phyloP scores from a whole-genome alignment of 2,797 vertebrate genomes.

The Clarias laeviceps region DNA sequence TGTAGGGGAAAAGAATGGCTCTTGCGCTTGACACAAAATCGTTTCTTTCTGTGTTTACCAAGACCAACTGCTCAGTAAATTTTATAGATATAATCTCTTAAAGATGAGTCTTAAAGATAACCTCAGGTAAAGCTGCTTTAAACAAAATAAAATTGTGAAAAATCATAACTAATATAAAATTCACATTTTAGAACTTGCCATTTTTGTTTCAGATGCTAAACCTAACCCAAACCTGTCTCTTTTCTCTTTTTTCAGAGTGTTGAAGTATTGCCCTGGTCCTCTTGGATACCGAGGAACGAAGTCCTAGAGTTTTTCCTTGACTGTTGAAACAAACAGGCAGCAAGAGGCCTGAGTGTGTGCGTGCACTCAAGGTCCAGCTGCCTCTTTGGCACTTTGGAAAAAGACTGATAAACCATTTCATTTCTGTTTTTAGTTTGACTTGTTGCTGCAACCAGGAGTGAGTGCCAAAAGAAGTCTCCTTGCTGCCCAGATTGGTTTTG shows the following conservation, averaged over 20 bases:
- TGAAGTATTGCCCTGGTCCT: conserved; percentile 65
- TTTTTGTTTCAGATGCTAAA: background rate
- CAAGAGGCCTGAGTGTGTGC: background rate
- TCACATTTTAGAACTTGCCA: background rate
- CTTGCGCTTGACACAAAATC: conserved; percentile 41
- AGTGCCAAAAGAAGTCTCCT: conserved; percentile 69
- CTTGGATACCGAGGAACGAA: conserved; percentile 58
- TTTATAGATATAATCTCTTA: background rate
- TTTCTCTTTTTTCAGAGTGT: conserved; percentile 70
- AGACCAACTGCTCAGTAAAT: background rate
- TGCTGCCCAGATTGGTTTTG: conserved; percentile 68
- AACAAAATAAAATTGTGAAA: background rate
- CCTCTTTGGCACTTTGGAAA: conserved; percentile 68
- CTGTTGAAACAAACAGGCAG: conserved; percentile 26
- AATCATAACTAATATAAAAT: background rate
- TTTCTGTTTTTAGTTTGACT: conserved; percentile 62
- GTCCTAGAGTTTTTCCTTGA: conserved; percentile 48
- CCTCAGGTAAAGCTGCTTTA: background rate
- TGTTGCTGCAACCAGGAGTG: conserved; percentile 66
- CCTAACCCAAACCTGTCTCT: conserved; percentile 39
- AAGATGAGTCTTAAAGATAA: background rate
- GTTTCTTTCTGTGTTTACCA: conserved; percentile 25
- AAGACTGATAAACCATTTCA: conserved; percentile 58
- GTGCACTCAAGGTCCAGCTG: conserved; percentile 33
- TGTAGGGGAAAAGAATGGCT: conserved; percentile 12